Evolutionary conservation across 2,888 invertebrate genomes (phyloP).

Genomic region (Tridacna gigas): DNA sequence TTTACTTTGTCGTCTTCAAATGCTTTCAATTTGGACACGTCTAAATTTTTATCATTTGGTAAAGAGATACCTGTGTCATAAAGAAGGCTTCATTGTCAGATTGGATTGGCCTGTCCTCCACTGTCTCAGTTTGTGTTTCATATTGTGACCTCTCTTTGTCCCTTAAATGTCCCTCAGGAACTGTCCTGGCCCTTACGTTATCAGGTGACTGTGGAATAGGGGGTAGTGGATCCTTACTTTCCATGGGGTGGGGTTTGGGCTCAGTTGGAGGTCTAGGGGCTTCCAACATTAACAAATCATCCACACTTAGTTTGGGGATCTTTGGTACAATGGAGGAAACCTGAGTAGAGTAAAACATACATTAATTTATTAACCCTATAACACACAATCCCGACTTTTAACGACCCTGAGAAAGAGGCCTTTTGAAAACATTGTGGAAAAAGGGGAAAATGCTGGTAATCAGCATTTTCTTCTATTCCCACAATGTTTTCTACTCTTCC

Average conservation of each 20-base stretch:
- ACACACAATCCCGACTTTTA: neutral
- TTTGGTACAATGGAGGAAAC: slow-evolving; percentile 78
- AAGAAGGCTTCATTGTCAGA: slow-evolving; percentile 80
- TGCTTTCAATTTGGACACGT: too few relatives aligned
- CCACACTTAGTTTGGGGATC: slow-evolving; percentile 80
- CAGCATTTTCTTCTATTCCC: neutral
- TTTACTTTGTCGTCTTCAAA: too few relatives aligned
- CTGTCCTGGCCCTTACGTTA: slow-evolving; percentile 7
- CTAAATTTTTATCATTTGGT: too few relatives aligned
- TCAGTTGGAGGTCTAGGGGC: slow-evolving; percentile 53
- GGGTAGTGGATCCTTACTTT: slow-evolving; percentile 60
- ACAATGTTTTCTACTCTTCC: neutral
- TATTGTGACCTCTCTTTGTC: slow-evolving; percentile 42
- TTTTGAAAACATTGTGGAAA: neutral
- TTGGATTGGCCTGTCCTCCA: slow-evolving; percentile 37
- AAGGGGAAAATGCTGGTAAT: neutral
- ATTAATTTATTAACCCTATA: neutral
- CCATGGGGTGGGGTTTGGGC: slow-evolving; percentile 52
- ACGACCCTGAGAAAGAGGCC: neutral
- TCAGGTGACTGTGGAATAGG: slow-evolving; percentile 63
- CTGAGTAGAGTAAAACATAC: slow-evolving; percentile 53
- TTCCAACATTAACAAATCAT: slow-evolving; percentile 79
- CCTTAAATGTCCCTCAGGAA: slow-evolving; percentile 7
- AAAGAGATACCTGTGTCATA: slow-evolving; percentile 82
- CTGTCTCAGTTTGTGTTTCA: slow-evolving; percentile 41